These are phyloP conservation scores for Origma solitaria DNA, from an alignment of 2,113 vertebrate genomes.

Conservation along the genomic window DNA sequence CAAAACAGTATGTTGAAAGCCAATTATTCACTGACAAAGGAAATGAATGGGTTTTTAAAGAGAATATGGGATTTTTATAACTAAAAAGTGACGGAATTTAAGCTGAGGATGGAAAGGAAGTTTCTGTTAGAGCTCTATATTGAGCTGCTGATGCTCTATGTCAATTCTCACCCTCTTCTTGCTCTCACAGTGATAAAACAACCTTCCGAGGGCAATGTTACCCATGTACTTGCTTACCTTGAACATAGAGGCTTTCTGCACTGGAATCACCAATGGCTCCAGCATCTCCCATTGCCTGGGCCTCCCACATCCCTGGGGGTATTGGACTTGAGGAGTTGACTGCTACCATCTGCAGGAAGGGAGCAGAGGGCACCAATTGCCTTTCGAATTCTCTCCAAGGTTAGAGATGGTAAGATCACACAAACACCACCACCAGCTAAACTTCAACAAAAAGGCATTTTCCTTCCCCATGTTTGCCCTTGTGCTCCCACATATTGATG, in stretches of 20 bases:
- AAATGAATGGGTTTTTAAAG: neutral
- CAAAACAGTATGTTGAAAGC: neutral
- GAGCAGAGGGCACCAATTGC: neutral
- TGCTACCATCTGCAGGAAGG: conserved; percentile 63
- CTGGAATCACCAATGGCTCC: conserved; percentile 78
- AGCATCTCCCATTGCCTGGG: conserved; percentile 78
- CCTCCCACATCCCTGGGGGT: conserved; percentile 80
- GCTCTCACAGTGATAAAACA: neutral
- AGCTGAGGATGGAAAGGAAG: neutral
- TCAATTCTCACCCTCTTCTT: neutral
- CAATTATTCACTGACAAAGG: neutral
- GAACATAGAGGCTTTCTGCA: conserved; percentile 90
- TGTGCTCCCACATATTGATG: neutral
- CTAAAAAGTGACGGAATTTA: neutral
- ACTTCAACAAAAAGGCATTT: neutral
- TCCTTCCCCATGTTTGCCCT: neutral
- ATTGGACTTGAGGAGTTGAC: conserved; percentile 82
- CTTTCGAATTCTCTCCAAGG: neutral
- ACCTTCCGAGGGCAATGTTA: neutral
- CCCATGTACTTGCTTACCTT: conserved; percentile 72
- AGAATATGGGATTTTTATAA: neutral
- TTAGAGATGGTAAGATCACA: neutral
- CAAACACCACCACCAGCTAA: neutral
- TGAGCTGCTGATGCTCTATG: neutral
- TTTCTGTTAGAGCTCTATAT: neutral